Base-by-base conservation (phyloP, 2,888 invertebrate species). In the Thereva unica region DNA sequence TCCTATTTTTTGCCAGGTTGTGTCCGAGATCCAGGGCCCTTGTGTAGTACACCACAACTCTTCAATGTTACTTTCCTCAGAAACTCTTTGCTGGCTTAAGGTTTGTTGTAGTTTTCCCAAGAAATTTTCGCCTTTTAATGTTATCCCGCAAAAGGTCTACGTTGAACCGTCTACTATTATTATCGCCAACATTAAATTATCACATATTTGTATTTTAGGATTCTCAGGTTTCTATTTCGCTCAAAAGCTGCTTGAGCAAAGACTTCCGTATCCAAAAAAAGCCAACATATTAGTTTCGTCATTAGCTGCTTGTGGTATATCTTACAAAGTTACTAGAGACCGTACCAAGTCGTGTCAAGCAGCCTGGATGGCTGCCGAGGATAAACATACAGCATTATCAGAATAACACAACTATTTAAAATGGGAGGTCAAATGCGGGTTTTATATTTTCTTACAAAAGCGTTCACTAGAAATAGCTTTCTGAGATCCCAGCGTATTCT, bases 321-420 rank as follows among this genome's bases (percentile, higher is more conserved):
- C 82, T 0, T 83, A 82, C 66, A 76, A 79, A 65, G 70, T 80
- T 1, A 82, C 82, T 2, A 76, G 77, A 8, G 75, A 76, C 10
- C 74, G 80, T 10, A 80, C 80, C 0, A 78, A 76, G 69, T 73
- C 79, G n/a, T 83, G 83, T 68, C 82, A 82, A 74, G 78, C 80
- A 9, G 78, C 78, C 53, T 83, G 83, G 83, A 78, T 83, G 79
- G 81, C 82, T 41, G 77, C 76, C 10, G 82, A 82, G 71, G 77
- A 78, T 67, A 82, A 81, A 68, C 77, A 79, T 68, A 78, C 82
- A 2, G 77, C 80, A 64, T 75, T 82, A 37, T 78, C 80, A 63
- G 80, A 80, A 23, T 77, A 73, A 72, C 76, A 74, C 67, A 23
- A 4, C 9, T 74, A 70, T 67, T 64, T 7, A 50, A 9, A 40